Percentiles rank a stretch among this genome's conserved stretches.
phyloP scores from a whole-genome alignment of 2,888 invertebrate species.

The Hemistola chrysoprasaria region DNA sequence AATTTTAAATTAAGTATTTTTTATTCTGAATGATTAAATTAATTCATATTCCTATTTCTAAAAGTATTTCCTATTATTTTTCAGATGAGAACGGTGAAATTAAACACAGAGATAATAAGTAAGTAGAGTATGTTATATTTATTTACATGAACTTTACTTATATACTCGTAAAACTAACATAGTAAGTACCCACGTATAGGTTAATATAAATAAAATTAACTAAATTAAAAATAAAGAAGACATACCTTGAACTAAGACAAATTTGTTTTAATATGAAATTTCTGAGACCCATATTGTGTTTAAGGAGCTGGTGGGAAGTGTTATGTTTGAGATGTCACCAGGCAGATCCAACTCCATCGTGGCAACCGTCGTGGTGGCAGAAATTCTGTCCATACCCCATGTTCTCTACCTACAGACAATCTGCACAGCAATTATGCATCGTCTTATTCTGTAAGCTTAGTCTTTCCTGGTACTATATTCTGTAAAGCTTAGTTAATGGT shows the following conservation, averaged over 20 bases:
- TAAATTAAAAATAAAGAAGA: no score
- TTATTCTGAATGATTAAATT: no score
- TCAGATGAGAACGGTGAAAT: slow-evolving; percentile 13
- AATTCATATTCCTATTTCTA: no score
- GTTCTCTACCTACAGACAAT: slow-evolving; percentile 85
- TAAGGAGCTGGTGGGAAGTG: slow-evolving; percentile 83
- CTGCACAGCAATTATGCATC: slow-evolving; percentile 63
- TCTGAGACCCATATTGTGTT: not conserved
- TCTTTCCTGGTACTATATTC: not conserved
- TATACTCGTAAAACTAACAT: no score
- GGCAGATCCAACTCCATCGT: slow-evolving; percentile 81
- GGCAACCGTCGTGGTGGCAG: slow-evolving; percentile 87
- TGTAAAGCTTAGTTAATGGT: not conserved
- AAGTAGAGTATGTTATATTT: slow-evolving; percentile 3
- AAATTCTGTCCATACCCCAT: slow-evolving; percentile 86
- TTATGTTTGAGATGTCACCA: slow-evolving; percentile 86
- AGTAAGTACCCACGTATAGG: no score
- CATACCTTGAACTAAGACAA: not conserved
- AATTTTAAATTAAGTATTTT: no score
- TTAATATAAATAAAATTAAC: no score
- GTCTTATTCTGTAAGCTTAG: slow-evolving; percentile 64
- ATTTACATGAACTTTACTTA: not conserved
- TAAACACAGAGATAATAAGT: slow-evolving; percentile 16
- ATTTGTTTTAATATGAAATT: not conserved
- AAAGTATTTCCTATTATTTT: not conserved